phyloP scores from a whole-genome alignment of 2,888 invertebrate genomes.

The Xanthia togata region DNA sequence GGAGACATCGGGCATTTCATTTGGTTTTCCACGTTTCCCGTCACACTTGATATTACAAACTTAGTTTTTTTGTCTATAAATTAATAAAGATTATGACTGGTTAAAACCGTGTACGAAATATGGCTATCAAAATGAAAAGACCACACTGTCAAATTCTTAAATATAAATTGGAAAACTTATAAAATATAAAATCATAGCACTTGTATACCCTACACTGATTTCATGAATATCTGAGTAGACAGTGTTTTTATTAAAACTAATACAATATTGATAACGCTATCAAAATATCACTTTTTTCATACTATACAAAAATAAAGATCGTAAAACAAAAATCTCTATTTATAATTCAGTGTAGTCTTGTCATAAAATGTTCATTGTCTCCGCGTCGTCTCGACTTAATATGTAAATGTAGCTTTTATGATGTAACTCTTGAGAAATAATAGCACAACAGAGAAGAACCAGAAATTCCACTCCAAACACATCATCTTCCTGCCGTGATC shows the following conservation, averaged over 20 bases:
- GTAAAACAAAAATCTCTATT: conserved; percentile 57
- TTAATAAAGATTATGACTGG: background rate
- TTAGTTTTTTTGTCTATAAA: background rate
- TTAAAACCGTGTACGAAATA: background rate
- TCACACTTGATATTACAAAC: background rate
- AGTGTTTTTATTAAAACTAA: conserved; percentile 23
- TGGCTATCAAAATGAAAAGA: too few species aligned
- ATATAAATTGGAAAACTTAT: background rate
- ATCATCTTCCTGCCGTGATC: too few species aligned
- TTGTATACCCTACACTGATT: background rate
- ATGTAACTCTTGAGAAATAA: conserved; percentile 39
- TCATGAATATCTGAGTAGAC: conserved; percentile 27
- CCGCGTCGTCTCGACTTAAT: conserved; percentile 50
- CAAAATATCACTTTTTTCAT: conserved; percentile 49
- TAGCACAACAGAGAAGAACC: background rate
- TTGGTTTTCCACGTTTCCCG: background rate
- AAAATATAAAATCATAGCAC: background rate
- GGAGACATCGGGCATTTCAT: background rate
- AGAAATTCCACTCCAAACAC: conserved; percentile 20
- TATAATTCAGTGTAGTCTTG: conserved; percentile 55
- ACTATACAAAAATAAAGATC: conserved; percentile 28
- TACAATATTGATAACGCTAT: conserved; percentile 37
- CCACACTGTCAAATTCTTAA: background rate
- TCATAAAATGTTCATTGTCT: conserved; percentile 62
- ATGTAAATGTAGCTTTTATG: conserved; percentile 61